Conservation (phyloP, 1,140 invertebrate species). For the silkworm (Bombyx mori) region ASM3026992v2 NC_085129.1:5521001-5521500, state of each 20-base stretch:
- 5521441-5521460: constrained; percentile 36
- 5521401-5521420: constrained; percentile 23
- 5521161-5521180: too few relatives aligned
- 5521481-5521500: constrained; percentile 63
- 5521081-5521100: too few relatives aligned
- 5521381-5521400: constrained; percentile 16
- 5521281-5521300: too few relatives aligned
- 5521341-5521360: constrained; percentile 22
- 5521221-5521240: too few relatives aligned
- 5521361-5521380: constrained; percentile 1
- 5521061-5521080: too few relatives aligned
- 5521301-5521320: too few relatives aligned
- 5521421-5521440: constrained; percentile 53
- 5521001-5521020: constrained; percentile 29
- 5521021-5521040: constrained; percentile 3
- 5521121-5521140: not conserved
- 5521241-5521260: too few relatives aligned
- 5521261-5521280: too few relatives aligned
- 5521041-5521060: too few relatives aligned
- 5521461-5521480: constrained; percentile 37
- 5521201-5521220: too few relatives aligned
- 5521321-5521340: constrained; percentile 7
- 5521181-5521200: too few relatives aligned
- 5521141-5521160: not conserved
- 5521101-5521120: too few relatives aligned